Evolutionary conservation across 1,140 invertebrate species (phyloP).

Genomic region (Drosophila ironensis): DNA sequence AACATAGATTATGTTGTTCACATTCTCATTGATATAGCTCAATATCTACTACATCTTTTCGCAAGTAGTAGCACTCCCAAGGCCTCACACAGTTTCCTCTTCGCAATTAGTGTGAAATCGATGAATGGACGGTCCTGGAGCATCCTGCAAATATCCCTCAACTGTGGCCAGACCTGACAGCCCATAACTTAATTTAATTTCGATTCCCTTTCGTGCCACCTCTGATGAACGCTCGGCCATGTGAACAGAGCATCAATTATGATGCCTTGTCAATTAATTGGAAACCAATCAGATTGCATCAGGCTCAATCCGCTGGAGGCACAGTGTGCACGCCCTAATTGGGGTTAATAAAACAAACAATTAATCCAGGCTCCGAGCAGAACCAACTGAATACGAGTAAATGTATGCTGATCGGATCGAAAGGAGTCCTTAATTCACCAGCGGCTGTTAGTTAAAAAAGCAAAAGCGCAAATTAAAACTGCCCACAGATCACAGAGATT

Average conservation of each 20-base stretch:
- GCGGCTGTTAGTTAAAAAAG: neutral
- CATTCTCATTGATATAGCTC: too few species aligned
- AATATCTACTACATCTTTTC: too few species aligned
- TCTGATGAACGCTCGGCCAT: constrained; percentile 29
- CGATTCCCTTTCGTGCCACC: neutral
- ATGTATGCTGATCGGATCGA: constrained; percentile 7
- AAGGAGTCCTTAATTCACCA: neutral
- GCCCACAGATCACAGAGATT: constrained; percentile 24
- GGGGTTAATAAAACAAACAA: constrained; percentile 61
- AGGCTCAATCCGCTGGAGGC: constrained; percentile 7
- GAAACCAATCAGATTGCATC: constrained; percentile 51
- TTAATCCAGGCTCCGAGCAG: constrained; percentile 1
- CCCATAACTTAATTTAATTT: constrained; percentile 20
- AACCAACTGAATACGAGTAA: too few species aligned
- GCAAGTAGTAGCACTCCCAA: too few species aligned
- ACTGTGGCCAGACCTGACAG: constrained; percentile 6
- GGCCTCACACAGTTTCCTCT: neutral
- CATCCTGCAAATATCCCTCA: neutral
- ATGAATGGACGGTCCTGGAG: constrained; percentile 3
- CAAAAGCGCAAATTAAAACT: constrained; percentile 10
- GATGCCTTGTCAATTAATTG: constrained; percentile 68
- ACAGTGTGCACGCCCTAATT: constrained; percentile 35
- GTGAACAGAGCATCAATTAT: constrained; percentile 60
- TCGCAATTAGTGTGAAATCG: constrained; percentile 1
- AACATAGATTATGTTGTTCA: too few species aligned